A percentile compares a stretch with the other conserved stretches of the same genome.
Conservation (phyloP, 2,888 invertebrate species). For the Drosophila mimetica region DNA sequence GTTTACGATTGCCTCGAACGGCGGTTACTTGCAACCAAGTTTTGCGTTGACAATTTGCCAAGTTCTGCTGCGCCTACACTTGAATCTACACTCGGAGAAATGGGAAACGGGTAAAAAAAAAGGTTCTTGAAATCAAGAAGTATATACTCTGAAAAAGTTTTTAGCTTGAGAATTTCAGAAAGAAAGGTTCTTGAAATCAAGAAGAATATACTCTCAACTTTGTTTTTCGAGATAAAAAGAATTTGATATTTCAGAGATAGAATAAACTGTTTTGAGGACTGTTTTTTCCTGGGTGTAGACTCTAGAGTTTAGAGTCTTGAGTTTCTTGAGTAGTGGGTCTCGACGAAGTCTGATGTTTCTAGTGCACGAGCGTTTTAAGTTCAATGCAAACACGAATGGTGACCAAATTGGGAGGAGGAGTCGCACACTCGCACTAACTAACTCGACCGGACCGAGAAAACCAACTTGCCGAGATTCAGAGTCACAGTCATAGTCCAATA, state of each 20-base stretch:
- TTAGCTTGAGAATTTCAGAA: too few species aligned
- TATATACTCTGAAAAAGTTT: too few species aligned
- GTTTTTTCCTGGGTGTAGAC: neutral
- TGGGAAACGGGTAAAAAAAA: too few species aligned
- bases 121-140: too few species aligned
- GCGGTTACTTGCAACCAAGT: neutral
- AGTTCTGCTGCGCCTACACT: slow-evolving; percentile 16
- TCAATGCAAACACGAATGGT: slow-evolving; percentile 58
- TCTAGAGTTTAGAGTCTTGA: neutral
- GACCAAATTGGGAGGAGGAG: slow-evolving; percentile 17
- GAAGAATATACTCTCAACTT: too few species aligned
- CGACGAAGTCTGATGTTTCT: slow-evolving; percentile 19
- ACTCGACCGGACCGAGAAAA: neutral
- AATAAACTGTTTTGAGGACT: too few species aligned
- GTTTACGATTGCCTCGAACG: neutral
- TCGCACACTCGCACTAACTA: neutral
- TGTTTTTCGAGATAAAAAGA: too few species aligned
- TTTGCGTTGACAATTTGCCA: slow-evolving; percentile 10
- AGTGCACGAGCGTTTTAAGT: slow-evolving; percentile 49
- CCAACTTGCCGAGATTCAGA: slow-evolving; percentile 7
- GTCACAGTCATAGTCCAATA: slow-evolving; percentile 65
- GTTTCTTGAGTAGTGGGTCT: slow-evolving; percentile 1
- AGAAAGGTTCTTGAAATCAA: too few species aligned
- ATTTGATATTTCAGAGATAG: too few species aligned
- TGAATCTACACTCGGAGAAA: neutral